Evolutionary conservation across 2,113 vertebrate genomes (phyloP).

Genomic region (Aplodontia rufa): DNA sequence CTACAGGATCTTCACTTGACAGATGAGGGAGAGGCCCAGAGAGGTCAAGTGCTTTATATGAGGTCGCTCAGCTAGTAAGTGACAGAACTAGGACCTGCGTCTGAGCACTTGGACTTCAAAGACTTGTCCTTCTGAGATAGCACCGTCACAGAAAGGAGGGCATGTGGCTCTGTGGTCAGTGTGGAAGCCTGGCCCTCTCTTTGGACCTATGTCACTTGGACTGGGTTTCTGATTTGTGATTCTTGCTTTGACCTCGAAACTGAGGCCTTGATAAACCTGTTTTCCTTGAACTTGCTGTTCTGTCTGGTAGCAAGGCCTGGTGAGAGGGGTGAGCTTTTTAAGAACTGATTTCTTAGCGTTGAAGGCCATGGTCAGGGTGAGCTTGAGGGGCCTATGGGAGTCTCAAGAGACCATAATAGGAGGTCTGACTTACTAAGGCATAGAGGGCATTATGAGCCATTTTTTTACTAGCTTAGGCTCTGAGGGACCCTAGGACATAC

Average conservation of each 20-base stretch:
- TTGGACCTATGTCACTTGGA: not conserved
- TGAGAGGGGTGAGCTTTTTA: not conserved
- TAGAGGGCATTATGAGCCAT: not conserved
- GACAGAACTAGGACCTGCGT: not conserved
- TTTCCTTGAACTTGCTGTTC: not conserved
- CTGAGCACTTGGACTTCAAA: not conserved
- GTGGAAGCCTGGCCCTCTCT: too few relatives aligned
- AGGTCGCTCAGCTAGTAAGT: not conserved
- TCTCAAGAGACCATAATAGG: not conserved
- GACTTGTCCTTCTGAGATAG: not conserved
- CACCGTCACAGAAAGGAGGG: not conserved
- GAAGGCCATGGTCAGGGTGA: not conserved
- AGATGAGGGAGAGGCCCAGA: not conserved
- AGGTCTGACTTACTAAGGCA: not conserved
- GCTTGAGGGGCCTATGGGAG: not conserved
- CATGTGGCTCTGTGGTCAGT: rapidly evolving
- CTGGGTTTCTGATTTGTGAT: not conserved
- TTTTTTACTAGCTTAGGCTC: not conserved
- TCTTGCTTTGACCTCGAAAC: not conserved
- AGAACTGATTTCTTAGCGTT: not conserved
- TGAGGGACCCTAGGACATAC: not conserved
- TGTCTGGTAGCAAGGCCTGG: not conserved
- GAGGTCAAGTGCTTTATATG: not conserved
- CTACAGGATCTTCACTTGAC: not conserved
- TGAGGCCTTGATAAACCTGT: not conserved